Percentiles rank a stretch among this genome's conserved stretches.
Evolutionary conservation across 2,888 invertebrate species (phyloP).

Genomic region (Pristionchus japonicus): DNA sequence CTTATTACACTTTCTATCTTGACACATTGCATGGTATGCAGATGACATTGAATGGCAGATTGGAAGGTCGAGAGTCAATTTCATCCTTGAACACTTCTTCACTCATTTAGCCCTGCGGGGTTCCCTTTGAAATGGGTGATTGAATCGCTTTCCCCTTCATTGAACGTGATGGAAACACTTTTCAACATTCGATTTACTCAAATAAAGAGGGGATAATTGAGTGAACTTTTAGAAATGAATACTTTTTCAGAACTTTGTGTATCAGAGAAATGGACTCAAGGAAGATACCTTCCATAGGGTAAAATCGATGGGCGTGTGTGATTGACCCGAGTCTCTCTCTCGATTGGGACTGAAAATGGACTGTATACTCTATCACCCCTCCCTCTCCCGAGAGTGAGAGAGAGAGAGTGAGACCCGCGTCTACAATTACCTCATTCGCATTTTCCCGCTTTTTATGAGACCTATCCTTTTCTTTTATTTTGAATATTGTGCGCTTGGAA

Average conservation of each 20-base stretch:
- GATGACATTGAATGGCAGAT: not conserved
- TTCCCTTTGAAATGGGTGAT: not conserved
- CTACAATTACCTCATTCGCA: not conserved
- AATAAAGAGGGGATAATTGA: not conserved
- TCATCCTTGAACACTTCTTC: not conserved
- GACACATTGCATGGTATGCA: not conserved
- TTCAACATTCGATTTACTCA: not conserved
- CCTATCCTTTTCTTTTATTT: not conserved
- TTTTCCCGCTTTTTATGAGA: not conserved
- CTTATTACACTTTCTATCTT: not conserved
- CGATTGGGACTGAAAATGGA: constrained; percentile 16
- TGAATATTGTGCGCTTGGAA: not conserved
- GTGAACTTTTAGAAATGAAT: too few species aligned
- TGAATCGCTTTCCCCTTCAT: not conserved
- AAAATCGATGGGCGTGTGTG: constrained; percentile 15
- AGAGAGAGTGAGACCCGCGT: not conserved
- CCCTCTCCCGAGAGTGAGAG: not conserved
- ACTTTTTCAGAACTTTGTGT: not conserved
- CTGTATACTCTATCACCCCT: not conserved
- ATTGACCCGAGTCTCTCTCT: not conserved
- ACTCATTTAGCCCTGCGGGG: not conserved
- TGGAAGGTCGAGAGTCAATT: constrained; percentile 11
- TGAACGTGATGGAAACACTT: not conserved
- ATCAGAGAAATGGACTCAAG: not conserved
- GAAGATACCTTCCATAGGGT: not conserved